These are phyloP conservation scores for Heliconius ismenius DNA, from an alignment of 2,888 invertebrate species.

Conservation along the genomic window DNA sequence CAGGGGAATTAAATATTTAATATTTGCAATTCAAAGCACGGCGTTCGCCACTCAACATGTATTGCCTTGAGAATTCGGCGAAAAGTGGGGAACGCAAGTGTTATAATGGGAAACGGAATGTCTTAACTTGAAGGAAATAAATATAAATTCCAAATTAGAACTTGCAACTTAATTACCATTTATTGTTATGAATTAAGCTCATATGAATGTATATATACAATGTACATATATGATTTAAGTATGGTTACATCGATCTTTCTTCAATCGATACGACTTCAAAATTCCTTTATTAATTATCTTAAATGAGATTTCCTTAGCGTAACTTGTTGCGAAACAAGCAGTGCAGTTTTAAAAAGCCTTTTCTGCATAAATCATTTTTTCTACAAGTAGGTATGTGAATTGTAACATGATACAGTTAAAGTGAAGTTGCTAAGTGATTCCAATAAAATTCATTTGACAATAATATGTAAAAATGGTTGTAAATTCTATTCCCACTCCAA, in stretches of 20 bases:
- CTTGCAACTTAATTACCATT: not conserved
- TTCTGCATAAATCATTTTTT: not conserved
- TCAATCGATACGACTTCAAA: not conserved
- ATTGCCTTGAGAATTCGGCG: not conserved
- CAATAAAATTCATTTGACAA: not conserved
- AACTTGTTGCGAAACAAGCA: not conserved
- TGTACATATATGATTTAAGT: not conserved
- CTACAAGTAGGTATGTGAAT: not conserved
- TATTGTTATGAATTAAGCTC: not conserved
- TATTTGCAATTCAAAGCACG: not conserved
- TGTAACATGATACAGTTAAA: not conserved
- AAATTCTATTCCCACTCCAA: not conserved
- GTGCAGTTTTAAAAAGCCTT: not conserved
- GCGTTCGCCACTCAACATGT: not conserved
- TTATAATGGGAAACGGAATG: not conserved
- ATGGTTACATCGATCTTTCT: not conserved
- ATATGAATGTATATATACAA: not conserved
- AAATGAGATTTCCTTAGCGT: not conserved
- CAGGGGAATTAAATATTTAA: not conserved
- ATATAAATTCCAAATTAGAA: not conserved
- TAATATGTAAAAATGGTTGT: not conserved
- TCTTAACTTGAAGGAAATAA: not conserved
- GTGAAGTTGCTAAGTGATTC: not conserved
- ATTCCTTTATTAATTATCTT: not conserved
- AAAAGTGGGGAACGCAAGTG: not conserved